Base-by-base conservation (phyloP, 2,888 invertebrate species). In the Trichogramma dendrolimi region DNA sequence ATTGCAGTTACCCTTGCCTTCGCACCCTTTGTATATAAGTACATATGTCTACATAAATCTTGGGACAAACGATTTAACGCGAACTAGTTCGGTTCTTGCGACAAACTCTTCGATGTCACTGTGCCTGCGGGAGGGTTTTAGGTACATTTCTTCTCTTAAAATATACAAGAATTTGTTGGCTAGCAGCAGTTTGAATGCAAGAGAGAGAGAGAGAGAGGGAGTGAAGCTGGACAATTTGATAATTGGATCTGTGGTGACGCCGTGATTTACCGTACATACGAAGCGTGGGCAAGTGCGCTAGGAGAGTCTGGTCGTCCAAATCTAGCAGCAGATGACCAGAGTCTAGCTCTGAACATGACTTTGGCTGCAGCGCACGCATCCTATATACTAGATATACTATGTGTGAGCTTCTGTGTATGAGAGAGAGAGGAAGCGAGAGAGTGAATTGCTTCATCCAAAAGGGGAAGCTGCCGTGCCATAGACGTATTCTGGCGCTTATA, bases 211-310 rank as follows among this genome's bases (percentile, higher is more conserved):
- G 55, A 44, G n/a, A 44, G 14, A 10, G 5, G 68, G 74, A 72
- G 50, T 41, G 63, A 64, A 65, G 68, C 68, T 68, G 76, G 75
- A 75, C 77, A 75, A 77, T 77, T 77, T 75, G 75, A 75, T 77
- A 77, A 77, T 77, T 77, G 76, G 74, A 76, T 76, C 72, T 72
- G 72, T 69, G 73, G 73, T 71, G 69, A 65, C 64, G 68, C 68
- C 68, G 71, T 77, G 77, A 77, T 77, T 77, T 77, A 77, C 72
- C 72, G 70, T 67, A 11, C 10, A 39, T 63, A 60, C 63, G 27
- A 27, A 27, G 27, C 27, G 27, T 3, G 27, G 27, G 27, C 27
- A 27, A 27, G 27, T 27, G 27, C 57, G 47, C 27, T 27, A 63
- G 61, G 65, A 72, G 74, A 73, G 74, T 74, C 70, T 66, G 71